Percentiles rank a stretch among this genome's conserved stretches.
phyloP scores from a whole-genome alignment of 1,140 invertebrate genomes.

The Saccostrea glomerata region DNA sequence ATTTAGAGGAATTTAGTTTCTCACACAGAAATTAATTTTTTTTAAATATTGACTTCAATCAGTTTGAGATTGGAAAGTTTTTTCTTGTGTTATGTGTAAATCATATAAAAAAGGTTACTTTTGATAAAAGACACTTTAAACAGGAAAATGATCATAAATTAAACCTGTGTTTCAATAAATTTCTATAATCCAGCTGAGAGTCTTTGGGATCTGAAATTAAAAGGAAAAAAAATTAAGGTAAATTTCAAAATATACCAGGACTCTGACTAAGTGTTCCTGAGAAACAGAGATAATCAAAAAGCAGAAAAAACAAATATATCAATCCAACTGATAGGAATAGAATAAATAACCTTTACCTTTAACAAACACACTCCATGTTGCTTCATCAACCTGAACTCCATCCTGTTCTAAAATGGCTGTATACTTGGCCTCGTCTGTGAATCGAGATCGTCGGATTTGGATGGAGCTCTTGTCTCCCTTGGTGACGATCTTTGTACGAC shows the following conservation, averaged over 20 bases:
- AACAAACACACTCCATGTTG: slow-evolving; percentile 96
- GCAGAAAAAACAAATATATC: no score
- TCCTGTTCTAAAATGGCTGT: slow-evolving; percentile 95
- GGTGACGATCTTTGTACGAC: slow-evolving; percentile 68
- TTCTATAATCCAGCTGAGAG: slow-evolving; percentile 98
- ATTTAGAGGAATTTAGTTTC: background rate
- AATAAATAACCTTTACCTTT: slow-evolving; percentile 85
- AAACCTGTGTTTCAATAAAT: slow-evolving; percentile 94
- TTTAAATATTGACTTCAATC: no score
- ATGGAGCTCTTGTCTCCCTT: slow-evolving; percentile 94
- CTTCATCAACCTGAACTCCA: slow-evolving; percentile 87
- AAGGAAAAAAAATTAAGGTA: background rate
- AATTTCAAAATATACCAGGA: no score
- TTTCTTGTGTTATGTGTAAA: no score
- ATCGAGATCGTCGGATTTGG: slow-evolving; percentile 96
- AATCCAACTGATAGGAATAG: no score
- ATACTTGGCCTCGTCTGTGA: slow-evolving; percentile 98
- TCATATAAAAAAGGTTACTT: no score
- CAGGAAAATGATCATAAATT: no score
- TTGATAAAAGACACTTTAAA: no score
- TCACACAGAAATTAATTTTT: no score
- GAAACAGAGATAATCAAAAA: no score
- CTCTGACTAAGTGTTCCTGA: no score
- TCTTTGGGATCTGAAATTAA: slow-evolving; percentile 85
- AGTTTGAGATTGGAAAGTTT: no score